Evolutionary conservation across 2,113 vertebrate genomes (phyloP), one percentile per base, ranked within the genome.

Genomic region (Nothobranchius kuhntae): DNA sequence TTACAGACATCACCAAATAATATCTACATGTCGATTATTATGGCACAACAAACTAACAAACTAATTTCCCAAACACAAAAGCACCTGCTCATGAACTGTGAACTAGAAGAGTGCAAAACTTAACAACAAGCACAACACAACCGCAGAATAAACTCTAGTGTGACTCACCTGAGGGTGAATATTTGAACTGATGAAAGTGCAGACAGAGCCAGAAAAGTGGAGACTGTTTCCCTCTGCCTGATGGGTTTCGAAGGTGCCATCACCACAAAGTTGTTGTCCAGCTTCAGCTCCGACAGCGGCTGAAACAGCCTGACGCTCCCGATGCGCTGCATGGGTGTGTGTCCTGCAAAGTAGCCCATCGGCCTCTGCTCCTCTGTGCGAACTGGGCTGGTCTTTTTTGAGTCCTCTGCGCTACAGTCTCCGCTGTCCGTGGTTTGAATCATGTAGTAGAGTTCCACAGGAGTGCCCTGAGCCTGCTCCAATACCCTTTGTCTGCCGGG

Each of bases 391-490:
- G 86, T 91, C 50, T 94, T 95, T 64, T 94, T 86, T 1, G 87
- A 12, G 47, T 96, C 96, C 55, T 95, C 95, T 0, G 85, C 56
- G 0, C 71, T 83, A 47, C 98, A 98, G 44, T 95, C 95, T 1
- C 91, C 93, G 0, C 84, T 92, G 59, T 92, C 94, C 0, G 91
- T 91, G 0, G 80, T 81, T 65, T 95, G 96, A 9, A 96, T 65
- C 1, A 93, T 83, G 61, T 98, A 99, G 82, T 99, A 99, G 1
- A 99, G 94, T 83, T 98, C 97, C 89, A 98, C 95, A 0, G 93
- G 89, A 13, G 93, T 95, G 12, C 95, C 95, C 48, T 94, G 94
- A 4, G 77, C 73, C 54, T 88, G 93, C 56, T 94, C 94, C 0
- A 10, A 47, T 0, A 81, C 38, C 80, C 92, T 93, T 86, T 95